Evolutionary conservation across 2,888 invertebrate genomes (phyloP), one percentile per base, ranked within the genome.

Genomic region (Yponomeuta sedellus): DNA sequence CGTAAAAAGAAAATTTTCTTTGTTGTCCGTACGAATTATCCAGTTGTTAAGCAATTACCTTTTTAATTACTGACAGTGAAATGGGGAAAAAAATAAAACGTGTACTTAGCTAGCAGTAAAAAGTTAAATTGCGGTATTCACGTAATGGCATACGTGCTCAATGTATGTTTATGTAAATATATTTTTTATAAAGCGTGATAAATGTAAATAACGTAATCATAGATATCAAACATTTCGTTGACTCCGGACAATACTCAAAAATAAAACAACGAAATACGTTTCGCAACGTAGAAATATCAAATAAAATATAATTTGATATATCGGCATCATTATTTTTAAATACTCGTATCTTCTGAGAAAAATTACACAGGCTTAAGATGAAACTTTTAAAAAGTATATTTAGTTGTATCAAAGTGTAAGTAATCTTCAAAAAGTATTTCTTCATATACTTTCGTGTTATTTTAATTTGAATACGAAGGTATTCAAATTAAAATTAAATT

Each of bases 181-280:
- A 78, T 79, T 77, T n/a, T 78, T 79, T 79, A 69, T 77, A 77
- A 16, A 16, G 44, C 44, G 44, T 52, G 44, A 52, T 81, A 81
- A 77, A 73, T 85, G 83, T 83, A 76, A 72, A 79, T 77, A 81
- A 71, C 74, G 70, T 70, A 61, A 16, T 34, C 74, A 75, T 72
- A 74, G 70, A 77, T 75, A 74, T 75, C 75, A 70, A 75, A 75
- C 73, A 74, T 71, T 79, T 80, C 79, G 82, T 85, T 83, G 79
- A 82, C 79, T 84, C 75, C 81, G 76, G 86, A 84, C 83, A 86
- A 85, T 78, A 72, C 67, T 66, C 67, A 39, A 56, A 16, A 71
- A 68, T 68, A 64, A 70, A 68, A 69, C 67, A 62, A 70, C 65
- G 61, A 57, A 68, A 67, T 70, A 69, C 58, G 67, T 66, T 64